phyloP scores from a whole-genome alignment of 92 coral and sea anemone genomes.

The Phenganax marumi region DNA sequence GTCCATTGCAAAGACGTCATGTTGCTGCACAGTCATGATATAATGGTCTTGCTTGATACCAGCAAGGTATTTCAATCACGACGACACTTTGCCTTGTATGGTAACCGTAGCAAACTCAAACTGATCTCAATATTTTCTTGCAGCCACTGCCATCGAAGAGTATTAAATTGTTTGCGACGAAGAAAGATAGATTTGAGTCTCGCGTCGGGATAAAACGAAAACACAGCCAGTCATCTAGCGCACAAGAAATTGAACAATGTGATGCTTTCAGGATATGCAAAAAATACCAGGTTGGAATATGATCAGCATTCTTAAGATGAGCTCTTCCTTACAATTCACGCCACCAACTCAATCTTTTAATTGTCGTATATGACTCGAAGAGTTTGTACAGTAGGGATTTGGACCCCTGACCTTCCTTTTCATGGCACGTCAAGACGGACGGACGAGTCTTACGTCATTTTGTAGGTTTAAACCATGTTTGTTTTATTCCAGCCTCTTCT shows the following conservation, averaged over 20 bases:
- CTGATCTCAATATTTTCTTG: background rate
- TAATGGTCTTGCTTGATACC: slow-evolving; percentile 71
- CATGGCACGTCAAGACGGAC: no score
- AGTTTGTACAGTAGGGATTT: no score
- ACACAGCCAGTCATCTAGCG: background rate
- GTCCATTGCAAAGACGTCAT: slow-evolving; percentile 61
- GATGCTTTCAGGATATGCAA: slow-evolving; percentile 69
- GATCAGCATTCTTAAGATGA: background rate
- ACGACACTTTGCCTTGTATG: background rate
- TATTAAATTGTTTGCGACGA: slow-evolving; percentile 49
- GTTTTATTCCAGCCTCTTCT: slow-evolving; percentile 58
- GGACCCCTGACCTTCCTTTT: no score
- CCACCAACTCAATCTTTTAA: background rate
- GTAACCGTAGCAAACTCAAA: no score
- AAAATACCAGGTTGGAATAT: slow-evolving; percentile 64
- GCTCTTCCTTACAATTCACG: background rate
- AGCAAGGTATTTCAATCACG: slow-evolving; percentile 57
- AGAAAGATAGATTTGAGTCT: slow-evolving; percentile 26
- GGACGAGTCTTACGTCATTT: no score
- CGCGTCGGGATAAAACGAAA: slow-evolving; percentile 50
- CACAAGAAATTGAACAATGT: background rate
- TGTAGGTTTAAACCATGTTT: no score
- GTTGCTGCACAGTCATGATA: slow-evolving; percentile 68
- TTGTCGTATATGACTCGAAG: no score
- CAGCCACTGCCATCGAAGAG: slow-evolving; percentile 84